Percentiles rank a stretch among this genome's conserved stretches.
Conservation (phyloP, 2,888 invertebrate species). For the Scaeva pyrastri region DNA sequence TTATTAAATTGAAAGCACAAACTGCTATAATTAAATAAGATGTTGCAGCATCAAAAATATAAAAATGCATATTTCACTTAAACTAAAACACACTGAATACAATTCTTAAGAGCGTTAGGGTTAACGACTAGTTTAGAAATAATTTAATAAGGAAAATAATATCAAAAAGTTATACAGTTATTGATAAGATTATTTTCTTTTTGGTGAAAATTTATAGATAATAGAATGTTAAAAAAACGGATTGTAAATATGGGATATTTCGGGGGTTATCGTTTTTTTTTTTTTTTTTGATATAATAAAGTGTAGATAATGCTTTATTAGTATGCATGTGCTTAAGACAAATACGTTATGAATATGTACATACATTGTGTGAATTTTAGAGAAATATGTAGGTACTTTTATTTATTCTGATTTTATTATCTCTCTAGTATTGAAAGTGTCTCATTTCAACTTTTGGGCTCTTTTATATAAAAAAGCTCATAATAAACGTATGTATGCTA, state of each 20-base stretch:
- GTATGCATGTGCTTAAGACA: too few species aligned
- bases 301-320: neutral
- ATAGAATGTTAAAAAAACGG: neutral
- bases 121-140: neutral
- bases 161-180: neutral
- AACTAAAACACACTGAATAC: neutral
- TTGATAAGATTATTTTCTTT: slow-evolving; percentile 12
- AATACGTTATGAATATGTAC: too few species aligned
- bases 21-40: slow-evolving; percentile 17
- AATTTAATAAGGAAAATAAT: neutral
- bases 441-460: too few species aligned
- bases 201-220: neutral
- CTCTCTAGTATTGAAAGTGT: too few species aligned
- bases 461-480: too few species aligned
- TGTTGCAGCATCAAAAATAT: slow-evolving; percentile 25
- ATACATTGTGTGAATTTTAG: too few species aligned
- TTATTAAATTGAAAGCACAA: slow-evolving; percentile 24
- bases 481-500: too few species aligned
- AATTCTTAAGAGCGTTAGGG: neutral
- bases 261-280: slow-evolving; percentile 2
- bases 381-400: too few species aligned
- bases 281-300: neutral
- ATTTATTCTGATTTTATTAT: too few species aligned
- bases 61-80: slow-evolving; percentile 27
- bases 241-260: neutral